A percentile compares a stretch with the other conserved stretches of the same genome.
Evolutionary conservation across 53 echinoderm and acorn worm genomes (phyloP).

Genomic region (Patiria pectinifera): DNA sequence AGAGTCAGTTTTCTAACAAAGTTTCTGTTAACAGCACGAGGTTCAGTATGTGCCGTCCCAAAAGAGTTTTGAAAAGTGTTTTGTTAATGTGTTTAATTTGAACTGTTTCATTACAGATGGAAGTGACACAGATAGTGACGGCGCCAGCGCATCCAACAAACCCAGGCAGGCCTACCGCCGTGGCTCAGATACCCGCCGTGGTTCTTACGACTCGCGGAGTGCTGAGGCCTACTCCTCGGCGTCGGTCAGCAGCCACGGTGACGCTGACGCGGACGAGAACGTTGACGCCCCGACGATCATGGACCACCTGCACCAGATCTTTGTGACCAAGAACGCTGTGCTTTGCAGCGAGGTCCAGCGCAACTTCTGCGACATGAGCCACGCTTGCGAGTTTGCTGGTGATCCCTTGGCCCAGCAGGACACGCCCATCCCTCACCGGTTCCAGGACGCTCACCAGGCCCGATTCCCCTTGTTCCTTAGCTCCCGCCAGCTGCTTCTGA

Average conservation of each 20-base stretch:
- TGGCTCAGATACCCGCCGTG: neutral
- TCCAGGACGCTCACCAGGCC: slow-evolving; percentile 62
- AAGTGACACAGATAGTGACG: neutral
- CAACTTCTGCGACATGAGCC: slow-evolving; percentile 71
- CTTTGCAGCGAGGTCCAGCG: slow-evolving; percentile 72
- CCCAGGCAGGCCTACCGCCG: neutral
- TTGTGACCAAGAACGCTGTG: slow-evolving; percentile 72
- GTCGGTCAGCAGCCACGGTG: neutral
- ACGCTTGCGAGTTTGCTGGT: slow-evolving; percentile 58
- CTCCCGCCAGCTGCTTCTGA: slow-evolving; percentile 67
- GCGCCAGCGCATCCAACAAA: neutral
- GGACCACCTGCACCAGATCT: slow-evolving; percentile 74
- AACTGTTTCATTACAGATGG: neutral
- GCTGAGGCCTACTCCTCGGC: neutral
- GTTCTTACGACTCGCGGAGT: neutral
- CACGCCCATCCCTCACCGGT: slow-evolving; percentile 30
- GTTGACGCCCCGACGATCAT: slow-evolving; percentile 20
- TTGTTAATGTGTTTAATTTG: neutral
- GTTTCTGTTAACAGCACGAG: too few relatives aligned
- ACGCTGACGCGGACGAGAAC: neutral
- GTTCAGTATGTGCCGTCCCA: too few relatives aligned
- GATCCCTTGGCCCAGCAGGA: slow-evolving; percentile 48
- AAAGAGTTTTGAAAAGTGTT: too few relatives aligned
- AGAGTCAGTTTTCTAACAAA: too few relatives aligned
- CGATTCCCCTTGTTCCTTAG: slow-evolving; percentile 68